A percentile compares a stretch with the other conserved stretches of the same genome.
phyloP scores from a whole-genome alignment of 2,113 vertebrate species.

The Aleadryas rufinucha region DNA sequence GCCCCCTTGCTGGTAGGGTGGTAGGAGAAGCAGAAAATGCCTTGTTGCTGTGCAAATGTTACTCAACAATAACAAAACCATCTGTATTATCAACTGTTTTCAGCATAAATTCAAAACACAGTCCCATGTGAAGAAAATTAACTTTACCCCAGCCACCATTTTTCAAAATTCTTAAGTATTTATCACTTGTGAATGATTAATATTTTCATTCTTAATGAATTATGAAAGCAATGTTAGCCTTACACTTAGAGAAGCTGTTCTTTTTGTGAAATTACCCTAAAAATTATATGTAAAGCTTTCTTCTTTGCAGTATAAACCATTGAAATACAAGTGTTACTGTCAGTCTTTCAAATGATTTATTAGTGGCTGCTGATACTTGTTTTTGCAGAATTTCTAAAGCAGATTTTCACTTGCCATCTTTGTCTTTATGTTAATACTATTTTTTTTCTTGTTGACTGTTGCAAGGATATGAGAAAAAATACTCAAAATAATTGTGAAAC shows the following conservation, averaged over 20 bases:
- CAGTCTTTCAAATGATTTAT: accelerated
- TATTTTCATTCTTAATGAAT: background rate
- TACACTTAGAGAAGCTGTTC: background rate
- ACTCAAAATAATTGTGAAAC: background rate
- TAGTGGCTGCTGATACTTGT: background rate
- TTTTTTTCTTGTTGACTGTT: background rate
- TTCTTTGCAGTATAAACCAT: background rate
- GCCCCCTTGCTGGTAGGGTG: background rate
- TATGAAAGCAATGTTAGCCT: background rate
- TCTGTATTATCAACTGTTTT: background rate
- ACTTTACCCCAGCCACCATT: background rate
- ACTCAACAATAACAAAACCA: background rate
- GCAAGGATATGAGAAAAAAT: background rate
- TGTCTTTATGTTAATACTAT: background rate
- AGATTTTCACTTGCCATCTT: background rate
- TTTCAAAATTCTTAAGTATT: background rate
- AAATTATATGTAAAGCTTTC: background rate
- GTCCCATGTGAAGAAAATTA: background rate
- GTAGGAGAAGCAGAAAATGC: background rate
- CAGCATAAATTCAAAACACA: background rate
- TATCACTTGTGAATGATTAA: background rate
- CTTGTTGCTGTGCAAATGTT: background rate
- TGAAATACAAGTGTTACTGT: background rate
- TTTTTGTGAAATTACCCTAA: background rate
- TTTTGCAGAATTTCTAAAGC: background rate